These are phyloP conservation scores for Chaetophractus vellerosus DNA, from an alignment of 2,797 vertebrate genomes.

Conservation along the genomic window DNA sequence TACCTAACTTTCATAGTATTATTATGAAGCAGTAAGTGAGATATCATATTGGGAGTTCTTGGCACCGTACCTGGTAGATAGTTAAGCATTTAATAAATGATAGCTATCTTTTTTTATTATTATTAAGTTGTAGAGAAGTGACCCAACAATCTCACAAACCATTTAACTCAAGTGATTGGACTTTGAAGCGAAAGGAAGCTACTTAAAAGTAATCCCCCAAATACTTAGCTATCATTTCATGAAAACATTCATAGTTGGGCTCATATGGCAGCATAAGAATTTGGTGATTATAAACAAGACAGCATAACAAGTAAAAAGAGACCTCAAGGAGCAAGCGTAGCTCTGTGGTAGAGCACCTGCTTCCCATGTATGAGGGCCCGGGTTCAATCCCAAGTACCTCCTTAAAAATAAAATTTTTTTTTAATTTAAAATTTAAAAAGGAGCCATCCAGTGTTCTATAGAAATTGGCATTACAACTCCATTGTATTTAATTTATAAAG, in stretches of 20 bases:
- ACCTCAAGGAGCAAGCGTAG: too few species aligned
- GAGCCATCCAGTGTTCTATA: not conserved
- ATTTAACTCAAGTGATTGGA: not conserved
- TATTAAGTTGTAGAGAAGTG: not conserved
- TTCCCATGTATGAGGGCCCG: too few species aligned
- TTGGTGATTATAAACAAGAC: not conserved
- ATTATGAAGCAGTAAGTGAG: not conserved
- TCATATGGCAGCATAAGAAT: not conserved
- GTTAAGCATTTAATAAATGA: constrained; percentile 12
- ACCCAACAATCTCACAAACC: not conserved
- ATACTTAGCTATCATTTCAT: not conserved
- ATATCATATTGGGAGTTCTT: not conserved
- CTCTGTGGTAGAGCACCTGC: too few species aligned
- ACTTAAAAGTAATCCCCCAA: not conserved
- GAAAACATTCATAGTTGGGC: not conserved
- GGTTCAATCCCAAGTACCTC: too few species aligned
- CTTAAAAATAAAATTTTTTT: too few species aligned
- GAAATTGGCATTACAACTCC: not conserved
- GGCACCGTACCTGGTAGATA: not conserved
- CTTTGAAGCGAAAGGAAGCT: not conserved
- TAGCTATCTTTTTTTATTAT: not conserved
- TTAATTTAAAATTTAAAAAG: not conserved
- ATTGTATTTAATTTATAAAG: not conserved
- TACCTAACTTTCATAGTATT: not conserved
- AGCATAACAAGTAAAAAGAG: not conserved